phyloP scores from a whole-genome alignment of 2,888 invertebrate genomes.

The Sphaeridia pumilis region DNA sequence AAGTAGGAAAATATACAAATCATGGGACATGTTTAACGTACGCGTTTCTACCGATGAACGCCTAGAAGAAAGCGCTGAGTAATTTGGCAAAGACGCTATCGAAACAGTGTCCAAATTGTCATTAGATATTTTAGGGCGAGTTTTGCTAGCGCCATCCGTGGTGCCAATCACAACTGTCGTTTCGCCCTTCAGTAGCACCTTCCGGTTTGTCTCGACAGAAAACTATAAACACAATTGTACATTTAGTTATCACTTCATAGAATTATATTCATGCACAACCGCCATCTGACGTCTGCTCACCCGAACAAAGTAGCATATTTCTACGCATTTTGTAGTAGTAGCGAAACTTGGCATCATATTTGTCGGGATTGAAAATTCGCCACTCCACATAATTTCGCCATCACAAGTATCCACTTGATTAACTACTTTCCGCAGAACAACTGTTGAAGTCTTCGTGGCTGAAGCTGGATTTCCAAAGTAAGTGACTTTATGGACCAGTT shows the following conservation, averaged over 20 bases:
- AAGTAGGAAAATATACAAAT: background rate
- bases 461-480: constrained; percentile 1
- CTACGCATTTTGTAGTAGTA: constrained; percentile 1
- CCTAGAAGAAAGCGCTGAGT: constrained; percentile 4
- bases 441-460: background rate
- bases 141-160: background rate
- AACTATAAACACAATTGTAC: constrained; percentile 2
- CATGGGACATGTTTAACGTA: background rate
- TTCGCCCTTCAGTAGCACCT: constrained; percentile 7
- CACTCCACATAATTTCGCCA: constrained; percentile 2
- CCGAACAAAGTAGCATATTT: constrained; percentile 7
- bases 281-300: no score
- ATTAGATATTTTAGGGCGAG: background rate
- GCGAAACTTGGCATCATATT: constrained; percentile 11
- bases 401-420: background rate
- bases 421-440: background rate
- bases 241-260: background rate
- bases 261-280: background rate
- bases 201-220: constrained; percentile 4
- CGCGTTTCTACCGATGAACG: constrained; percentile 13
- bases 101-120: background rate
- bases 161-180: constrained; percentile 13
- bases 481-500: constrained; percentile 6
- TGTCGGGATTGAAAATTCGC: background rate
- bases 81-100: constrained; percentile 9